A percentile compares a stretch with the other conserved stretches of the same genome.
phyloP scores from a whole-genome alignment of 2,888 invertebrate genomes.

The Phyto melanocephala region DNA sequence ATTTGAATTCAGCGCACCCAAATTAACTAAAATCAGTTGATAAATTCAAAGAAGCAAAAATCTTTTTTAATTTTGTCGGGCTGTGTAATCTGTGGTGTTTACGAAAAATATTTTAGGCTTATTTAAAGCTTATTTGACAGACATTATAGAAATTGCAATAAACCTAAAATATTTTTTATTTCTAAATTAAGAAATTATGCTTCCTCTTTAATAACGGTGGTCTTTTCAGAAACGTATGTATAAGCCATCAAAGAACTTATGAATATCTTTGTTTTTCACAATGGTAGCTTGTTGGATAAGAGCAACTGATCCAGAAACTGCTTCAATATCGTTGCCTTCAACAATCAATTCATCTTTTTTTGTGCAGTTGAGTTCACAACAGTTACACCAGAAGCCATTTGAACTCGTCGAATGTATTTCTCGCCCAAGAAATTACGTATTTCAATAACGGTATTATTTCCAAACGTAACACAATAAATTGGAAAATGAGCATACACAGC shows the following conservation, averaged over 20 bases:
- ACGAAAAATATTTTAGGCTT: too few relatives aligned
- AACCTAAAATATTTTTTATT: too few relatives aligned
- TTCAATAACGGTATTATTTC: slow-evolving; percentile 93
- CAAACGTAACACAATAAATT: slow-evolving; percentile 98
- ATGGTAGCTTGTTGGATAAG: slow-evolving; percentile 99
- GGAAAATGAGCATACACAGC: too few relatives aligned
- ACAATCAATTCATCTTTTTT: slow-evolving; percentile 99
- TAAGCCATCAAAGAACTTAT: slow-evolving; percentile 99
- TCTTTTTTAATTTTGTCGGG: too few relatives aligned
- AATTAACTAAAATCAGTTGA: too few relatives aligned
- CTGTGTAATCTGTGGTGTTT: too few relatives aligned
- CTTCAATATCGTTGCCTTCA: too few relatives aligned
- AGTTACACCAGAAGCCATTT: too few relatives aligned
- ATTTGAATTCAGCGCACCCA: too few relatives aligned
- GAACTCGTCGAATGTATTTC: slow-evolving; percentile 95
- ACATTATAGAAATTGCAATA: too few relatives aligned
- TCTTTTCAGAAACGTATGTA: slow-evolving; percentile 99
- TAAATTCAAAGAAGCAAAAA: too few relatives aligned
- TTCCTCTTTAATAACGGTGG: slow-evolving; percentile 86
- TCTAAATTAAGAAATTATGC: neutral
- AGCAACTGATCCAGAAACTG: slow-evolving; percentile 98
- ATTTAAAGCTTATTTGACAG: too few relatives aligned
- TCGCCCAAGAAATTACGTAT: slow-evolving; percentile 99
- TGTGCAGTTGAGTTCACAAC: slow-evolving; percentile 94
- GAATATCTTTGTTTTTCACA: slow-evolving; percentile 99